A percentile compares a stretch with the other conserved stretches of the same genome.
These are phyloP conservation scores for Sarotherodon lohbergeri DNA, from an alignment of 2,113 vertebrate genomes.

Conservation along the genomic window DNA sequence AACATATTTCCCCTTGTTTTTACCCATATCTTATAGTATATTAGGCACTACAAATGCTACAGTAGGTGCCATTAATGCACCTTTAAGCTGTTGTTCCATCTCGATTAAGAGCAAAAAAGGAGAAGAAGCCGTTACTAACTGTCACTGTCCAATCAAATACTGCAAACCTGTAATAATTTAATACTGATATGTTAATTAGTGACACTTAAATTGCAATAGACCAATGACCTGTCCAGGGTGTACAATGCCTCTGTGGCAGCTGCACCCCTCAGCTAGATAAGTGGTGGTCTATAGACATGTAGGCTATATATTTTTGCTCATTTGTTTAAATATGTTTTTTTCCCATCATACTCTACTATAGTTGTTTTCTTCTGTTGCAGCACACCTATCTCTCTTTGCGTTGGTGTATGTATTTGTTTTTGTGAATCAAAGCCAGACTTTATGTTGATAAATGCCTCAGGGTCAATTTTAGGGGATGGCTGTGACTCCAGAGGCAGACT, in stretches of 20 bases:
- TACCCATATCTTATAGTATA: neutral
- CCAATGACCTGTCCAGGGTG: neutral
- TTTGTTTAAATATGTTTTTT: neutral
- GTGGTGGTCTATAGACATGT: neutral
- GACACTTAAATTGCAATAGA: neutral
- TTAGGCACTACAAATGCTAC: neutral
- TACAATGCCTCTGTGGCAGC: neutral
- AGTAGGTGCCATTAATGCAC: neutral
- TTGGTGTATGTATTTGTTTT: neutral
- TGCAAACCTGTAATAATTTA: neutral
- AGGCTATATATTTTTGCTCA: neutral
- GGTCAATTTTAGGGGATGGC: neutral
- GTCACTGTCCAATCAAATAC: neutral
- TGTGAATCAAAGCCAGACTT: neutral
- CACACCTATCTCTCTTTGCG: accelerated
- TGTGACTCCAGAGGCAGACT: neutral
- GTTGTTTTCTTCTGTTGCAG: neutral
- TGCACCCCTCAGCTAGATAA: neutral
- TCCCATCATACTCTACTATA: neutral
- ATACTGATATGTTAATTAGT: neutral
- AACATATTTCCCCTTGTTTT: neutral
- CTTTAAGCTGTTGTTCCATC: neutral
- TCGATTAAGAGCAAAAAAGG: neutral
- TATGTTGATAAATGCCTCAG: neutral
- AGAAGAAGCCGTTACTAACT: neutral